Evolutionary conservation across 2,113 vertebrate species (phyloP).

Genomic region (Embiotoca jacksoni): DNA sequence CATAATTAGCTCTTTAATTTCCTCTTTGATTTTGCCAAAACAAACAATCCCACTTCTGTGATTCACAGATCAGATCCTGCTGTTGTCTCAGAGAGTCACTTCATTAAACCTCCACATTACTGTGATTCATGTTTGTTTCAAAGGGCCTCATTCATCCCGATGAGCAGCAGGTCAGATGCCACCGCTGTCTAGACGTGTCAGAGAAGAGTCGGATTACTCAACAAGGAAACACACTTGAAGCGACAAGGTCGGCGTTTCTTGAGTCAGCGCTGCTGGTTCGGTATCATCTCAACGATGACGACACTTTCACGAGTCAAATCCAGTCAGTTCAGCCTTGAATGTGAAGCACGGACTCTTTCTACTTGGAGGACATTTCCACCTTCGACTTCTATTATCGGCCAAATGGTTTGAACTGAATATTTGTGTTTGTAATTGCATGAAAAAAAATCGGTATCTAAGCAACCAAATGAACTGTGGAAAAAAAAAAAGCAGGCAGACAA

Average conservation of each 20-base stretch:
- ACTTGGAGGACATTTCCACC: too few relatives aligned
- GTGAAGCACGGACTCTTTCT: not conserved
- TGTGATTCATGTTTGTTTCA: not conserved
- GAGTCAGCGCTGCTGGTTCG: too few relatives aligned
- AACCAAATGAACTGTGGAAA: constrained; percentile 20
- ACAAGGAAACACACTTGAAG: too few relatives aligned
- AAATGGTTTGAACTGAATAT: constrained; percentile 2
- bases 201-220: not conserved
- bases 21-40: not conserved
- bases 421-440: not conserved
- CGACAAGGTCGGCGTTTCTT: too few relatives aligned
- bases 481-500: not conserved
- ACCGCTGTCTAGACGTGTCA: constrained; percentile 23
- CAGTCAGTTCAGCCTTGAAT: too few relatives aligned
- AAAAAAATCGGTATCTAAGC: constrained; percentile 7
- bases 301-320: too few relatives aligned
- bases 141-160: not conserved
- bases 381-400: not conserved
- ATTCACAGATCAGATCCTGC: not conserved
- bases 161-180: not conserved
- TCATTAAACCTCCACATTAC: not conserved
- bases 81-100: not conserved
- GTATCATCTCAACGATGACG: not conserved
- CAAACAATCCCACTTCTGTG: not conserved
- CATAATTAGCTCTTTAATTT: too few relatives aligned